These are phyloP conservation scores for Meteorus sp. DNA, from an alignment of 1,140 invertebrate genomes.

Conservation along the genomic window DNA sequence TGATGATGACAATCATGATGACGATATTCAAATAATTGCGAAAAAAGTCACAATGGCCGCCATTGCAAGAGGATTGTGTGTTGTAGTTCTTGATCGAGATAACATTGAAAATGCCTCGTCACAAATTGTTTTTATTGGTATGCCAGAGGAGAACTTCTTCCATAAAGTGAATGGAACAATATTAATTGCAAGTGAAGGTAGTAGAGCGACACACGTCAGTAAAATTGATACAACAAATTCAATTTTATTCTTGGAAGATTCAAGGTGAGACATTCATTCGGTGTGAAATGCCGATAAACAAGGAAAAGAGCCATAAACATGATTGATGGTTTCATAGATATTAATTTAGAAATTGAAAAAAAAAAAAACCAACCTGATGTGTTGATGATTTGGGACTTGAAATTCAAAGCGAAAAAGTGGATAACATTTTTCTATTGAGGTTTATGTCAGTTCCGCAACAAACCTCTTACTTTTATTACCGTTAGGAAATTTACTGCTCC, in stretches of 20 bases:
- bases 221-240: conserved; percentile 38
- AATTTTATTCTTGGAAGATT: conserved; percentile 46
- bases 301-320: too few relatives aligned
- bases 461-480: too few relatives aligned
- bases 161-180: conserved; percentile 41
- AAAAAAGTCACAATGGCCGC: conserved; percentile 47
- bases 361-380: too few relatives aligned
- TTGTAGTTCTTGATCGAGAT: conserved; percentile 47
- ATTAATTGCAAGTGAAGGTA: conserved; percentile 46
- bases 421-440: too few relatives aligned
- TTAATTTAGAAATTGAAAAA: too few relatives aligned
- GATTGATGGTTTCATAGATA: too few relatives aligned
- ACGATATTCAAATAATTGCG: conserved; percentile 48
- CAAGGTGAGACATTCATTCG: too few relatives aligned
- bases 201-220: conserved; percentile 41
- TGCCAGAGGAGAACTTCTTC: conserved; percentile 41
- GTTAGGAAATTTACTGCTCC: too few relatives aligned
- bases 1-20: conserved; percentile 38
- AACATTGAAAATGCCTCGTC: conserved; percentile 42
- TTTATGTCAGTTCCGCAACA: too few relatives aligned
- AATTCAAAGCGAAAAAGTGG: too few relatives aligned
- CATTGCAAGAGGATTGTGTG: conserved; percentile 44
- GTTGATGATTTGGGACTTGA: too few relatives aligned
- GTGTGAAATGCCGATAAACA: too few relatives aligned
- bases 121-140: conserved; percentile 48